These are phyloP conservation scores for Odontothrips loti DNA, from an alignment of 2,888 invertebrate species.

Conservation along the genomic window DNA sequence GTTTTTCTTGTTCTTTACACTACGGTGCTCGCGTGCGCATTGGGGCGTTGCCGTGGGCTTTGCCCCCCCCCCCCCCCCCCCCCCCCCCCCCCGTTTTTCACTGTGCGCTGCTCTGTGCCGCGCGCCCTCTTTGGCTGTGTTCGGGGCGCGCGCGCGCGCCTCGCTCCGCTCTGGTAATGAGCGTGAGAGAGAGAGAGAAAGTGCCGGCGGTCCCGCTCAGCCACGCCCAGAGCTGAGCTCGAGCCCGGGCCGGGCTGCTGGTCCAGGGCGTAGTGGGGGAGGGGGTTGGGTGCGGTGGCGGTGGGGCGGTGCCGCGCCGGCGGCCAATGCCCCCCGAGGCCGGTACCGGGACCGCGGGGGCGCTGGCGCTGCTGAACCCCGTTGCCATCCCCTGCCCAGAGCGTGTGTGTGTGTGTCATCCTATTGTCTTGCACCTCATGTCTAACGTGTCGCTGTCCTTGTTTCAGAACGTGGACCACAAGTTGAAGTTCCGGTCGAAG, in stretches of 20 bases:
- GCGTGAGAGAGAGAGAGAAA: background rate
- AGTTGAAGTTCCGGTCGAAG: constrained; percentile 88
- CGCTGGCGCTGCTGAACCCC: background rate
- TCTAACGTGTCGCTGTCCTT: constrained; percentile 37
- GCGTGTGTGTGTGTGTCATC: constrained; percentile 1
- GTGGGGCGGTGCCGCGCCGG: constrained; percentile 22
- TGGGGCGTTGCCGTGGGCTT: constrained; percentile 28
- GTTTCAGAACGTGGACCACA: constrained; percentile 89
- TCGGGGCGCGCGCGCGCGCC: too few relatives aligned
- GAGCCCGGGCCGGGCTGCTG: background rate
- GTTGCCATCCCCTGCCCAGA: background rate
- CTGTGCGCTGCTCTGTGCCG: too few relatives aligned
- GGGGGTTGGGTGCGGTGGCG: background rate
- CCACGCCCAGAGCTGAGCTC: too few relatives aligned
- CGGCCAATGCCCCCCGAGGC: background rate
- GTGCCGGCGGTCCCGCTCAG: too few relatives aligned
- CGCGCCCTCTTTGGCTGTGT: too few relatives aligned
- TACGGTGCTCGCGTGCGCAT: constrained; percentile 32
- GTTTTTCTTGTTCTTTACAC: background rate
- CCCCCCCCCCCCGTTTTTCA: too few relatives aligned
- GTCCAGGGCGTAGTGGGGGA: background rate
- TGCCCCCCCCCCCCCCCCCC: too few relatives aligned
- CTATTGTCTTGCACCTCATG: background rate
- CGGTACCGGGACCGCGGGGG: too few relatives aligned
- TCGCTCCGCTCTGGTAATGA: background rate